Conservation (phyloP, 2,888 invertebrate species). For the Carcina quercana region DNA sequence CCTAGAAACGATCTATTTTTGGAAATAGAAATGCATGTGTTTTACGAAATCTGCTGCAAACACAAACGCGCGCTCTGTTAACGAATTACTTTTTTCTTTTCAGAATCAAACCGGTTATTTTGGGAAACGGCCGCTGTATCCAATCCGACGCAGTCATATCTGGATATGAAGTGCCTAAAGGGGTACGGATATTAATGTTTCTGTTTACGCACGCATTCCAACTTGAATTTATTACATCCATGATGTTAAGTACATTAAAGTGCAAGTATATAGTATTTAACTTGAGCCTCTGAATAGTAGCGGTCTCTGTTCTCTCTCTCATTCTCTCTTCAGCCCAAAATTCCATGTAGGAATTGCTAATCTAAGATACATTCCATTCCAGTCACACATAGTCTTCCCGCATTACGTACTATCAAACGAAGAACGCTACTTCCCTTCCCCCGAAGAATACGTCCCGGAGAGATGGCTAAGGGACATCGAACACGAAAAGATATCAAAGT, state of each 20-base stretch:
- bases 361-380: conserved; percentile 28
- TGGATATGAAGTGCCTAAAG: conserved; percentile 87
- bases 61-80: too few relatives aligned
- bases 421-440: conserved; percentile 81
- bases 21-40: too few relatives aligned
- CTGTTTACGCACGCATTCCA: conserved; percentile 3
- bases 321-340: too few relatives aligned
- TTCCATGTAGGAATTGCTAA: too few relatives aligned
- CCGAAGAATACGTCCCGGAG: conserved; percentile 82
- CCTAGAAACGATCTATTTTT: too few relatives aligned
- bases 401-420: conserved; percentile 85
- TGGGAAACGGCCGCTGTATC: conserved; percentile 85
- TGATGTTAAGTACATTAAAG: too few relatives aligned
- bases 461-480: conserved; percentile 80
- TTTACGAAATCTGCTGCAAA: too few relatives aligned
- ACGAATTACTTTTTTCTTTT: conserved; percentile 25
- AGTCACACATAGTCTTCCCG: conserved; percentile 87
- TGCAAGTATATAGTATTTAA: too few relatives aligned
- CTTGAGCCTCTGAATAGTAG: too few relatives aligned
- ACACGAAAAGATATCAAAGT: conserved; percentile 3
- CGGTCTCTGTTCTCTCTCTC: too few relatives aligned
- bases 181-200: conserved; percentile 67
- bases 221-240: background rate
- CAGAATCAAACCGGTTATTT: conserved; percentile 87
- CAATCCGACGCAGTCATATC: conserved; percentile 83